Evolutionary conservation across 2,888 invertebrate genomes (phyloP).

Genomic region (Dryadula phaetusa): DNA sequence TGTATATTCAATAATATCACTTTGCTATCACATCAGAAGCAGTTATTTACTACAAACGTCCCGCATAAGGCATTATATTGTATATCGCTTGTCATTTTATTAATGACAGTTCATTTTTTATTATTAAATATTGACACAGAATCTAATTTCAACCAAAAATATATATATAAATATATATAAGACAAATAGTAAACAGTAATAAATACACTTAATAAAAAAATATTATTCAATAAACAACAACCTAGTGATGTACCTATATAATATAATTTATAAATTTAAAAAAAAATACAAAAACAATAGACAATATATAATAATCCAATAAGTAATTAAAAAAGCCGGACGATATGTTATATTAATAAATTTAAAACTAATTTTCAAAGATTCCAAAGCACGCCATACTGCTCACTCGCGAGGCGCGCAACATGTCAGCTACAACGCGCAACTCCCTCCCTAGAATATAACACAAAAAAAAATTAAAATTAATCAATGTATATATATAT

Average conservation of each 20-base stretch:
- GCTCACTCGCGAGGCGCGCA: conserved; percentile 66
- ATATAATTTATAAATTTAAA: not conserved
- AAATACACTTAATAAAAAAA: not conserved
- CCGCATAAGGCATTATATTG: not conserved
- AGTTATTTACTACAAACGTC: not conserved
- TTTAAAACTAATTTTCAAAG: not conserved
- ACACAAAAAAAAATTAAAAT: not conserved
- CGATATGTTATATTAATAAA: not conserved
- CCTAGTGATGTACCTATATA: not conserved
- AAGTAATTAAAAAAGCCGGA: not conserved
- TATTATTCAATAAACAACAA: not conserved
- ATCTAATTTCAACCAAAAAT: too few species aligned
- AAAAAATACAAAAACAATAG: not conserved
- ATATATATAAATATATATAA: not conserved
- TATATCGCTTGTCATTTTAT: conserved; percentile 1
- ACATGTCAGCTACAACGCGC: conserved; percentile 81
- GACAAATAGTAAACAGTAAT: not conserved
- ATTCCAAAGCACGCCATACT: conserved; percentile 23
- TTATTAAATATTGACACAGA: not conserved
- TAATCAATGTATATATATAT: too few species aligned
- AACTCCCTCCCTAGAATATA: conserved; percentile 74
- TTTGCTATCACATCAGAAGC: conserved; percentile 34
- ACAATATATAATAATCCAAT: not conserved
- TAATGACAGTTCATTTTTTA: conserved; percentile 3
- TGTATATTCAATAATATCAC: conserved; percentile 28